These are phyloP conservation scores for Cyaniris semiargus DNA, from an alignment of 2,888 invertebrate species.

Conservation along the genomic window DNA sequence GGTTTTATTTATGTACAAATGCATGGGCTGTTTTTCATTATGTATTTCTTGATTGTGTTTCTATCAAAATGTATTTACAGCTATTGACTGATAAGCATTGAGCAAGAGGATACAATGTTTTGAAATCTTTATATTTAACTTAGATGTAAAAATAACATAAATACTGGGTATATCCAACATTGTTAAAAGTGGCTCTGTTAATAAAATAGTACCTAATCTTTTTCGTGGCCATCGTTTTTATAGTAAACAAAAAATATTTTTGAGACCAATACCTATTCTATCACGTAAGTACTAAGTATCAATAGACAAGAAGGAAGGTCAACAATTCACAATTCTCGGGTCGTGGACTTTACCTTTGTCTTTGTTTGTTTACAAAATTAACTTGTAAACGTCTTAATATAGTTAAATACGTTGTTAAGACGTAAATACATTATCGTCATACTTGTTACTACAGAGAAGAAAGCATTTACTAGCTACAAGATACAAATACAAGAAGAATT, in stretches of 20 bases:
- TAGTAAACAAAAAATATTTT: neutral
- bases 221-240: neutral
- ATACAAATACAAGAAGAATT: neutral
- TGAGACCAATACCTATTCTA: neutral
- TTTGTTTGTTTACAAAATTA: neutral
- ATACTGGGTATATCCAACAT: no score
- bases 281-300: neutral
- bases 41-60: neutral
- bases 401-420: slow-evolving; percentile 20
- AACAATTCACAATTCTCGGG: neutral
- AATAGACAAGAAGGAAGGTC: neutral
- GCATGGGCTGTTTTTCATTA: neutral
- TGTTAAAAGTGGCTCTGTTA: no score
- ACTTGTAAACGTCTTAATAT: neutral
- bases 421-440: neutral
- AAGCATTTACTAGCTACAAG: neutral
- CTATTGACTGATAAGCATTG: neutral
- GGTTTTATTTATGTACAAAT: slow-evolving; percentile 38
- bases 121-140: no score
- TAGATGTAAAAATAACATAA: no score
- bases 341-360: neutral
- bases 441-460: slow-evolving; percentile 25
- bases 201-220: neutral
- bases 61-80: neutral
- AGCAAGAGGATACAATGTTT: neutral